Conservation (phyloP, 2,888 invertebrate genomes). For the Orthonychiurus folsomi region DNA sequence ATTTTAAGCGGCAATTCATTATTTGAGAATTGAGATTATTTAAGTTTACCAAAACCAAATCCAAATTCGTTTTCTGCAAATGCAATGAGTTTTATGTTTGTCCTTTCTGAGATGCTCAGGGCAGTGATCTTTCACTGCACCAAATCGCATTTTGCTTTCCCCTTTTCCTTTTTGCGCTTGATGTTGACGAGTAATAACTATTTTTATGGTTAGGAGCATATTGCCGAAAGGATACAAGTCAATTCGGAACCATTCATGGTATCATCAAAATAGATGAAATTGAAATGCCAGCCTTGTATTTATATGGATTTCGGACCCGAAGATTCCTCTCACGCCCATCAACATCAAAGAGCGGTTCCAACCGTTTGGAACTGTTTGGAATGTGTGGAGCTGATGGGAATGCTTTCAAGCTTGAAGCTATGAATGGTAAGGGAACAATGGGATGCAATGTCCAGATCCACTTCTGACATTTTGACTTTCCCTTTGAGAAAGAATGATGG, state of each 20-base stretch:
- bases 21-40: too few species aligned
- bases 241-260: constrained; percentile 57
- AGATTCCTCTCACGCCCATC: background rate
- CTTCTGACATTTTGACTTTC: background rate
- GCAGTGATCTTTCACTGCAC: too few species aligned
- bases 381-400: constrained; percentile 26
- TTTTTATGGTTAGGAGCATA: too few species aligned
- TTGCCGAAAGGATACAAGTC: constrained; percentile 51
- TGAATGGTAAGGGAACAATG: constrained; percentile 14
- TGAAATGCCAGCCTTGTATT: constrained; percentile 47
- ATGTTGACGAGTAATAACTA: too few species aligned
- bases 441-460: too few species aligned
- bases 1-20: too few species aligned
- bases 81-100: too few species aligned
- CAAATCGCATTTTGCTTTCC: too few species aligned
- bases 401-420: constrained; percentile 29
- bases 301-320: constrained; percentile 48
- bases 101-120: too few species aligned
- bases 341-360: background rate
- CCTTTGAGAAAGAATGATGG: background rate
- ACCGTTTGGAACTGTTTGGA: constrained; percentile 31
- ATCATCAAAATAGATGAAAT: constrained; percentile 47
- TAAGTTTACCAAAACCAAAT: too few species aligned
- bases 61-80: too few species aligned
- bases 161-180: too few species aligned